Evolutionary conservation across 2,113 vertebrate species (phyloP), one percentile per base, ranked within the genome.

Genomic region (Antigone vipio): DNA sequence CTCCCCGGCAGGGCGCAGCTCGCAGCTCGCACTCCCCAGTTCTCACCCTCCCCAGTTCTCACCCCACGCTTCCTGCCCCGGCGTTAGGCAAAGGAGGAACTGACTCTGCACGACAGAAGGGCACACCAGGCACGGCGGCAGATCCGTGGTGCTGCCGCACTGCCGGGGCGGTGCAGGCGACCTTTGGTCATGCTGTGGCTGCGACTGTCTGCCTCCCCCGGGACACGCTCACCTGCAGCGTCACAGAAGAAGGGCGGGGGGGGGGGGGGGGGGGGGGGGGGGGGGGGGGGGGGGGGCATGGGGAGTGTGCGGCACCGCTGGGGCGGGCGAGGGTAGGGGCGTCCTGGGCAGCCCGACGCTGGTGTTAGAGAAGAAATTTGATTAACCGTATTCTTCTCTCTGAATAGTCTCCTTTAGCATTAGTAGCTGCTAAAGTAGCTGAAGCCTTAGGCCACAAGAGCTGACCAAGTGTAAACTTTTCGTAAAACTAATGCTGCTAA

Each of bases 261-360:
- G 5, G 47, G 6, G 13, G 53, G 1, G 1, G 38, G 53, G 16
- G 9, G 13, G 53, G 1, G 1, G 38, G 53, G 16, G 9, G n/a
- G 1, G 22, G 29, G 3, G 2, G 5, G 47, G 6, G 13, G 53
- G 1, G 1, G 38, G 53, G 16, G 9, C 1, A 5, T 1, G 3
- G 17, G 23, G 50, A 58, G 20, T 0, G 2, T 11, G n/a, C 1
- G 9, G 69, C 45, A 60, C 22, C 0, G 1, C 3, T 1, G 22
- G 5, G 23, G 53, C 0, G 0, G 26, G 27, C 0, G 0, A 24
- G 60, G 35, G 64, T 6, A 11, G 4, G 3, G 50, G 29, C 7
- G 9, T 52, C 26, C 67, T 22, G 44, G 52, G 59, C 44, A 92
- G 62, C 24, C 42, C 4, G 2, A 5, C 7, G 52, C 60, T 63